Evolutionary conservation across 2,113 vertebrate species (phyloP), one percentile per base, ranked within the genome.

Genomic region (Urocynchramus pylzowi): DNA sequence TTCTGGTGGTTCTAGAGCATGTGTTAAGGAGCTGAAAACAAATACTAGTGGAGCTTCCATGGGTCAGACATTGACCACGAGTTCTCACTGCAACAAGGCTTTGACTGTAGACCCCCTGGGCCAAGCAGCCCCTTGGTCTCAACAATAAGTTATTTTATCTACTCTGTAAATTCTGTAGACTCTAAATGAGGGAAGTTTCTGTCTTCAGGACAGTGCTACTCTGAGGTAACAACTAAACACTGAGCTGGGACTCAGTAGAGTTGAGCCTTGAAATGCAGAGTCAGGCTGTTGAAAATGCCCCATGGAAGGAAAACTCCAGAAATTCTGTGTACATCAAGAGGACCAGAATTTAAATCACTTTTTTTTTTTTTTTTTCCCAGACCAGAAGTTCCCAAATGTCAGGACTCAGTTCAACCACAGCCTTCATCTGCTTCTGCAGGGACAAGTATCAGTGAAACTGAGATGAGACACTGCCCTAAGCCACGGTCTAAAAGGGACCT

Each of bases 1-100:
- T 96, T 86, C 50, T 81, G 71, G 39, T 49, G 87, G 76, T 88
- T 96, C 69, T 96, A 57, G 74, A 82, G 85, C n/a, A 31, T 5
- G 75, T 45, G 60, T 84, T 90, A 74, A 90, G 52, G 85, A 82
- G 80, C 45, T 89, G 70, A 44, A 94, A 93, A 76, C 30, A 16
- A 49, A 60, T 0, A 0, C 31, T 28, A 22, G 41, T 18, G 52
- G 44, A 70, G 56, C 16, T 23, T n/a, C 30, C 17, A 16, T 27
- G 41, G 67, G 39, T 63, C 67, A 70, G 50, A 22, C 53, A 4
- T 5, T 41, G 82, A 47, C 35, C 59, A 18, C 0, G 1, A 63
- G 35, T 61, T n/a, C 67, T 87, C 42, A 4, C 37, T 77, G 61
- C 24, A 57, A 3, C 13, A 53, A 22, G 35, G 24, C 33, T 84